Evolutionary conservation across 1,140 invertebrate species (phyloP), one percentile per base, ranked within the genome.

Genomic region (Danaus plexippus): DNA sequence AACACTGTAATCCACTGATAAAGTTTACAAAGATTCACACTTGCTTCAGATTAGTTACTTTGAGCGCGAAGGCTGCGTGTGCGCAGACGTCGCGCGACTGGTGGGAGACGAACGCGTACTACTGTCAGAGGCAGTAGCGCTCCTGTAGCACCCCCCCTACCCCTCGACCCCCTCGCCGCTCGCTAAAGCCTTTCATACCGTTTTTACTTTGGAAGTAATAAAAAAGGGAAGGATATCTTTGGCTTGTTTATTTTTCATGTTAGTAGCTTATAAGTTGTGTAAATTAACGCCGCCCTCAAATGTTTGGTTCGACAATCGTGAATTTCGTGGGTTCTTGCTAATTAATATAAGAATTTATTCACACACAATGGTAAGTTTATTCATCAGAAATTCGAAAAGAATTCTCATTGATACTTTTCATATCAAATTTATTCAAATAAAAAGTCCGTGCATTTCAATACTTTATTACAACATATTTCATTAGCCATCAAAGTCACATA

Each of bases 381-480:
- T 32, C 22, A 32, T 32, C 22, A 32, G 22, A 32, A 32, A 32
- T 32, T 32, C 7, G 22, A 32, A 32, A 32, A 32, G 22, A 0
- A 2, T 32, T 32, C 22, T 32, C 22, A 32, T 32, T 32, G 22
- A 32, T 32, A 8, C 4, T 32, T 32, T 32, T 32, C 7, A 32
- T 22, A 22, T 6, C 6, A 32, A 32, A 32, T 6, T 8, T 32
- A 22, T 32, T 32, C 5, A 32, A 32, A 32, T 32, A 32, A 32
- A 32, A 32, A 32, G 22, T 32, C 22, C 5, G 22, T 32, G 22
- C 22, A 32, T 32, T 75, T 77, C 66, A 46, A 70, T 74, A 64
- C 63, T 85, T 85, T 85, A 85, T 77, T 85, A 84, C 79, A 83
- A 84, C 77, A 75, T 84, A 82, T 74, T 77, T 80, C 83, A 84